Evolutionary conservation across 2,113 vertebrate genomes (phyloP), one percentile per base, ranked within the genome.

Genomic region (Petrocephalus zakoni): DNA sequence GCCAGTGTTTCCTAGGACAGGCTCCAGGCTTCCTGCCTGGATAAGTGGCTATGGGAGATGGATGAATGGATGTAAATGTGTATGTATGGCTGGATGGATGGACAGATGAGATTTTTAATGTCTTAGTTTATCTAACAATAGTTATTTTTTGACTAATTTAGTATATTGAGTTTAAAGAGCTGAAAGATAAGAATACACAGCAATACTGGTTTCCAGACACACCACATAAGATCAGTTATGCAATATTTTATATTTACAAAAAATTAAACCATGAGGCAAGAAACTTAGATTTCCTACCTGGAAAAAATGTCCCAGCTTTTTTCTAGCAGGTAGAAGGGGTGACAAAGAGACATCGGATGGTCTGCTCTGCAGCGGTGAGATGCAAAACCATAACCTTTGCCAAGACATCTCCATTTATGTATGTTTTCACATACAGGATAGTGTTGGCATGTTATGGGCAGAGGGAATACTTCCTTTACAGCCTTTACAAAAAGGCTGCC

Each of bases 211-310:
- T 42, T 78, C 34, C 61, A 68, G 61, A 68, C 13, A 68, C 61
- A 68, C 72, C 34, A 78, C 29, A 61, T 61, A n/a, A 61, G 58
- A 19, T 19, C 72, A 78, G 4, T 78, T 78, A 78, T 6, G 2
- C 72, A 78, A 78, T 78, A 78, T 78, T 78, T 42, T 78, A 13
- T 78, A n/a, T 42, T 78, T 17, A 78, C 61, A 78, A 78, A 78
- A 47, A 51, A 47, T 49, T 13, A 22, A 22, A 85, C 47, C 82
- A 52, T 4, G 4, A 85, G 21, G 47, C 4, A n/a, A 49, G 22
- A 51, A 25, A 52, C 22, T 52, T 25, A 25, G 82, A 13, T 85
- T 85, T 52, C 82, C 82, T 25, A 47, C 46, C 22, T 11, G 46
- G 22, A 25, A 51, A 49, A 51, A 84, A n/a, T 64, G 82, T 5